phyloP scores from a whole-genome alignment of 2,888 invertebrate species.

The Homarus gammarus region DNA sequence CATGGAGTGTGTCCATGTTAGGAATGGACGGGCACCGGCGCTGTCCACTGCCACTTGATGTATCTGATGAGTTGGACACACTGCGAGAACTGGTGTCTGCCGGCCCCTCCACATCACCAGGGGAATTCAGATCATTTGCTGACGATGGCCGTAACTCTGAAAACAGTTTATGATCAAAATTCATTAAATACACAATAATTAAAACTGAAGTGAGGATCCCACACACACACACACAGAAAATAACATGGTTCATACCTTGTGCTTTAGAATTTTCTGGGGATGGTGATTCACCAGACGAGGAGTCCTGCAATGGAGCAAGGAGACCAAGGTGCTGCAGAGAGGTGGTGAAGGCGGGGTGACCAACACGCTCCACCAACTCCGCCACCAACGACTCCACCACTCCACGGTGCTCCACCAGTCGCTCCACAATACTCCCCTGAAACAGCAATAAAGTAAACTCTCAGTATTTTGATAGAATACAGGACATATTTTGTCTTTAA shows the following conservation, averaged over 20 bases:
- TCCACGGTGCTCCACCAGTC: slow-evolving; percentile 61
- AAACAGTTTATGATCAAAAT: too few relatives aligned
- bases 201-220: too few relatives aligned
- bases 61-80: slow-evolving; percentile 16
- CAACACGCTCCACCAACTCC: slow-evolving; percentile 64
- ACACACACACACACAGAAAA: background rate
- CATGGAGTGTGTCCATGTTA: background rate
- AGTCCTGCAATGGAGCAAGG: slow-evolving; percentile 52
- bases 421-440: slow-evolving; percentile 66
- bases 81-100: slow-evolving; percentile 20
- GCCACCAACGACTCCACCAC: slow-evolving; percentile 56
- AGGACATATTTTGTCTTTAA: too few relatives aligned
- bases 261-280: slow-evolving; percentile 38
- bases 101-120: slow-evolving; percentile 35
- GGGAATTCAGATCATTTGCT: slow-evolving; percentile 31
- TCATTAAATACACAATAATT: too few relatives aligned
- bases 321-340: slow-evolving; percentile 59
- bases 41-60: slow-evolving; percentile 4
- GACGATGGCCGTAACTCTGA: slow-evolving; percentile 24
- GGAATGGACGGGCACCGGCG: background rate
- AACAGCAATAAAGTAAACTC: background rate
- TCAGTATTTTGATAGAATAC: background rate
- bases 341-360: slow-evolving; percentile 56
- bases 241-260: slow-evolving; percentile 31
- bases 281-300: slow-evolving; percentile 26